These are phyloP conservation scores for Avahi laniger DNA, from an alignment of 2,797 vertebrate genomes.

Conservation along the genomic window DNA sequence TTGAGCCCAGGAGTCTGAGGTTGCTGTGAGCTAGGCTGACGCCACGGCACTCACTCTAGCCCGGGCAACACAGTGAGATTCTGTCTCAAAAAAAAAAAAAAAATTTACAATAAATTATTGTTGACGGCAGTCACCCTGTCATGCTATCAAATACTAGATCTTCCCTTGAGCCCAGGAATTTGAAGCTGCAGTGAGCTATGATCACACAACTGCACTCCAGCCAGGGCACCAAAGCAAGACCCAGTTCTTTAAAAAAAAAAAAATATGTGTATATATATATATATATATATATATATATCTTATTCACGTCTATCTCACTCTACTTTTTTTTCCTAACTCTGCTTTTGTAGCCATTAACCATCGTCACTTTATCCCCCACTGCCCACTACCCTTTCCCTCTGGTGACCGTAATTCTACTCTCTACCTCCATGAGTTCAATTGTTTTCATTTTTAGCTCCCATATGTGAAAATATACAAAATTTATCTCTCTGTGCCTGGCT, in stretches of 20 bases:
- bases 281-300: no score
- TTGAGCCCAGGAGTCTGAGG: no score
- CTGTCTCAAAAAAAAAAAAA: no score
- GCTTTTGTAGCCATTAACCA: background rate
- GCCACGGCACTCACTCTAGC: no score
- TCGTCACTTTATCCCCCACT: background rate
- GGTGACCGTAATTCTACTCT: background rate
- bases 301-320: background rate
- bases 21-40: no score
- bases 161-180: background rate
- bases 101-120: background rate
- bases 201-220: background rate
- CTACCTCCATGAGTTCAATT: background rate
- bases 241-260: background rate
- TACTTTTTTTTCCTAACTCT: background rate
- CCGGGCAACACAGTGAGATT: no score
- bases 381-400: background rate
- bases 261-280: no score
- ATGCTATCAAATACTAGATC: background rate
- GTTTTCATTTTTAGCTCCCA: background rate
- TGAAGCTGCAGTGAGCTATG: background rate
- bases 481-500: background rate
- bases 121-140: background rate
- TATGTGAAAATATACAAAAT: background rate
- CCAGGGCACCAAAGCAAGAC: background rate